phyloP scores from a whole-genome alignment of 2,113 vertebrate genomes.

The Microcebus jonahi region DNA sequence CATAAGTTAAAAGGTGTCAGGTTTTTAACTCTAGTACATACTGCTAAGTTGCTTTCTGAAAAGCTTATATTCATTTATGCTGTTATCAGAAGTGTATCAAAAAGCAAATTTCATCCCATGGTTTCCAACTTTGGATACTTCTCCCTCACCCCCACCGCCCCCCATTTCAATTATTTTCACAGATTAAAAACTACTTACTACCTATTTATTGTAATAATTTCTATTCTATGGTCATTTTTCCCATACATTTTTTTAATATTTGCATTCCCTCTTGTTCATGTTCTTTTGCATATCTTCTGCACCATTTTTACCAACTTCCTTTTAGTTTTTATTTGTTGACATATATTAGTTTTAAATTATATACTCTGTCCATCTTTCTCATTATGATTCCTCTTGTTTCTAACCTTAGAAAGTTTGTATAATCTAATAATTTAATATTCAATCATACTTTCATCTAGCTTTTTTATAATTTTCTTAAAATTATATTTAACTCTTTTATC shows the following conservation, averaged over 20 bases:
- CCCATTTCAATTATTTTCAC: not conserved
- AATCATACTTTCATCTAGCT: slow-evolving; percentile 8
- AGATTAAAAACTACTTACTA: not conserved
- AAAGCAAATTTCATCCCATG: not conserved
- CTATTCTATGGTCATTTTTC: not conserved
- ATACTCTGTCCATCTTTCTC: not conserved
- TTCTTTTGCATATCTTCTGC: not conserved
- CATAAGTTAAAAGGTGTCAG: not conserved
- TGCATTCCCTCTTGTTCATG: not conserved
- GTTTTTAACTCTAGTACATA: not conserved
- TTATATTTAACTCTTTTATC: slow-evolving; percentile 4
- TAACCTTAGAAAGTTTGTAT: slow-evolving; percentile 24
- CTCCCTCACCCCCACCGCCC: not conserved
- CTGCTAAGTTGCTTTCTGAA: not conserved
- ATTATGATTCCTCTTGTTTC: slow-evolving; percentile 42
- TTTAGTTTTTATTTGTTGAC: slow-evolving; percentile 34
- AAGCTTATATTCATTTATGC: not conserved
- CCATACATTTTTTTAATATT: not conserved
- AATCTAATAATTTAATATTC: slow-evolving; percentile 29
- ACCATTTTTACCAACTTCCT: not conserved
- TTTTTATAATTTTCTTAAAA: slow-evolving; percentile 28
- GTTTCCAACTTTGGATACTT: not conserved
- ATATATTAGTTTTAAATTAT: slow-evolving; percentile 33
- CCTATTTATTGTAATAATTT: not conserved
- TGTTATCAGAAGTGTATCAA: not conserved